A percentile compares a stretch with the other conserved stretches of the same genome.
Evolutionary conservation across 2,113 vertebrate genomes (phyloP).

Genomic region (Galemys pyrenaicus): DNA sequence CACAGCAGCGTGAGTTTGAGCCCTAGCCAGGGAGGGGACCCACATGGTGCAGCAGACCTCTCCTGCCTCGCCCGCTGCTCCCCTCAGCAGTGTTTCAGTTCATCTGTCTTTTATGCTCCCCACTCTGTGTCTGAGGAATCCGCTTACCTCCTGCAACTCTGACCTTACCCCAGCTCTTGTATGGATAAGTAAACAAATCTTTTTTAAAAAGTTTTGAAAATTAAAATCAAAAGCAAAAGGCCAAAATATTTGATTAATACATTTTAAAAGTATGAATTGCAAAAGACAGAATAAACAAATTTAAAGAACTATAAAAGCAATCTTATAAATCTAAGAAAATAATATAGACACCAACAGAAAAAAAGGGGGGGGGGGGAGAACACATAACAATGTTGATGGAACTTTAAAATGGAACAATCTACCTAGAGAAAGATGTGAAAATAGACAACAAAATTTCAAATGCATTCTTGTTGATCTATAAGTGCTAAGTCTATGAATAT

Average conservation of each 20-base stretch:
- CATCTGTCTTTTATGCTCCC: too few species aligned
- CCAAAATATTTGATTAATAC: not conserved
- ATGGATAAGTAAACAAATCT: too few species aligned
- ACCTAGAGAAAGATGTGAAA: not conserved
- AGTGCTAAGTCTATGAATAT: not conserved
- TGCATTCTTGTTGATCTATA: not conserved
- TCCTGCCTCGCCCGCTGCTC: too few species aligned
- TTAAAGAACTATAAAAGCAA: not conserved
- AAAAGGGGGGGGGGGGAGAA: not conserved
- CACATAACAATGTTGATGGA: not conserved
- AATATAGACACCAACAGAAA: not conserved
- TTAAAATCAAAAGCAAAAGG: not conserved
- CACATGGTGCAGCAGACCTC: too few species aligned
- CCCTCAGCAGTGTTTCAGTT: too few species aligned
- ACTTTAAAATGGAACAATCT: not conserved
- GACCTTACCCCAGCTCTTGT: too few species aligned
- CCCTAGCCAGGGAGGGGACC: too few species aligned
- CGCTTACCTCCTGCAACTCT: too few species aligned
- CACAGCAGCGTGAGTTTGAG: too few species aligned
- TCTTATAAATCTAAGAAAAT: not conserved
- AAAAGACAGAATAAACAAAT: not conserved
- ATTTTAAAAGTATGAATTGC: not conserved
- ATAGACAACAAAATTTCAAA: not conserved
- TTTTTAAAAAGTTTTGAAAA: not conserved
- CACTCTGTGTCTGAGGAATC: too few species aligned